phyloP scores from a whole-genome alignment of 2,888 invertebrate genomes.

The Maniola hyperantus region DNA sequence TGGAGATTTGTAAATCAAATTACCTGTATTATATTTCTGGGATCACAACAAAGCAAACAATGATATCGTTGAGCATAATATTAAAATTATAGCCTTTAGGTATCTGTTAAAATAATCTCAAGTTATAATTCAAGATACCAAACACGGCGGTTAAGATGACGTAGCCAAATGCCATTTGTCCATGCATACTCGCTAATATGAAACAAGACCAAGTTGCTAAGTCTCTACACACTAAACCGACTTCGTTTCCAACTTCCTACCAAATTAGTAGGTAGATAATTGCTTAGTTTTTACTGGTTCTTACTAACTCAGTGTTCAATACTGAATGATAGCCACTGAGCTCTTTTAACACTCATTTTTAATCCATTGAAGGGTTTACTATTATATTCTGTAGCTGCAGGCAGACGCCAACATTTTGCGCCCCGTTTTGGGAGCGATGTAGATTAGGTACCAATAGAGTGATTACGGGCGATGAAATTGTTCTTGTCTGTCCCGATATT shows the following conservation, averaged over 20 bases:
- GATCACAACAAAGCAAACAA: slow-evolving; percentile 11
- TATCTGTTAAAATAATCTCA: slow-evolving; percentile 23
- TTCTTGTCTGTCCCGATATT: no score
- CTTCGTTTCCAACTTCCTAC: neutral
- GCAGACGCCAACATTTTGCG: no score
- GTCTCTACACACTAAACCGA: neutral
- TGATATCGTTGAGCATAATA: neutral
- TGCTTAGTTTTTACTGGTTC: no score
- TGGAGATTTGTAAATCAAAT: neutral
- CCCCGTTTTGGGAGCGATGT: no score
- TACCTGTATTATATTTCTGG: neutral
- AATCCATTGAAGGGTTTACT: no score
- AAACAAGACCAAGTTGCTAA: slow-evolving; percentile 37
- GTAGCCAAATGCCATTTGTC: slow-evolving; percentile 35
- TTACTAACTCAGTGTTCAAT: no score
- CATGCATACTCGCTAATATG: slow-evolving; percentile 41
- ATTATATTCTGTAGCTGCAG: no score
- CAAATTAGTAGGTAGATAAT: no score
- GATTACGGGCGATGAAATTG: no score
- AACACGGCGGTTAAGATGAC: slow-evolving; percentile 36
- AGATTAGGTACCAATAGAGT: no score
- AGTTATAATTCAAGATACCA: slow-evolving; percentile 38
- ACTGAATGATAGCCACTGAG: no score
- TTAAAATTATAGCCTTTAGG: slow-evolving; percentile 7
- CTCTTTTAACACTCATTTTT: no score